A percentile compares a stretch with the other conserved stretches of the same genome.
These are phyloP conservation scores for Nebria brevicollis DNA, from an alignment of 2,888 invertebrate genomes.

Conservation along the genomic window DNA sequence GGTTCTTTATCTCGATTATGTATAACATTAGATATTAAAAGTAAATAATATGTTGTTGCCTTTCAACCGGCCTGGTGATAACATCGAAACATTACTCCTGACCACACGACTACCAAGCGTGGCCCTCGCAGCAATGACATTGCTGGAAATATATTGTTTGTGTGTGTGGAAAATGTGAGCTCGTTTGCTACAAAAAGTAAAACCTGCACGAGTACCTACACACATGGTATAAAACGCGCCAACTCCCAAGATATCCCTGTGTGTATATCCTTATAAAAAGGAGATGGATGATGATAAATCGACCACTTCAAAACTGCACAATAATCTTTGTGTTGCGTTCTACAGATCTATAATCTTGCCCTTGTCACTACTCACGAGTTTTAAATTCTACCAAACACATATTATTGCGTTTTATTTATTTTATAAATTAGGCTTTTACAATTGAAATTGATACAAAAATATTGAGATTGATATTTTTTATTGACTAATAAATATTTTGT, in stretches of 20 bases:
- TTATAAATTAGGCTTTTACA: too few relatives aligned
- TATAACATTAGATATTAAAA: slow-evolving; percentile 8
- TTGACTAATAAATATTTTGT: too few relatives aligned
- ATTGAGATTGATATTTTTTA: too few relatives aligned
- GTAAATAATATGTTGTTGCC: slow-evolving; percentile 18
- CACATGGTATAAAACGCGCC: background rate
- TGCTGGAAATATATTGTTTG: slow-evolving; percentile 13
- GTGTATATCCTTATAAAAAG: background rate
- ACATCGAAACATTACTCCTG: slow-evolving; percentile 4
- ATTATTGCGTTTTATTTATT: background rate
- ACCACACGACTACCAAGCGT: background rate
- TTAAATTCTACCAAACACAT: background rate
- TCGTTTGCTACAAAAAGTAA: background rate
- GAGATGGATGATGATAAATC: slow-evolving; percentile 45
- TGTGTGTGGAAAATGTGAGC: slow-evolving; percentile 8
- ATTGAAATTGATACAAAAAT: too few relatives aligned
- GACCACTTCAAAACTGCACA: slow-evolving; percentile 44
- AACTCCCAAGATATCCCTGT: background rate
- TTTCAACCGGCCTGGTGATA: slow-evolving; percentile 4
- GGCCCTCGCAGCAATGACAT: background rate
- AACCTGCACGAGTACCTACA: background rate
- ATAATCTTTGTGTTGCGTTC: slow-evolving; percentile 27
- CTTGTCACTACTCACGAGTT: background rate
- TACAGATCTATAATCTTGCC: background rate
- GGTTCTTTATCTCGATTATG: background rate